phyloP scores from a whole-genome alignment of 2,888 invertebrate species.

The Epinotia bilunana region DNA sequence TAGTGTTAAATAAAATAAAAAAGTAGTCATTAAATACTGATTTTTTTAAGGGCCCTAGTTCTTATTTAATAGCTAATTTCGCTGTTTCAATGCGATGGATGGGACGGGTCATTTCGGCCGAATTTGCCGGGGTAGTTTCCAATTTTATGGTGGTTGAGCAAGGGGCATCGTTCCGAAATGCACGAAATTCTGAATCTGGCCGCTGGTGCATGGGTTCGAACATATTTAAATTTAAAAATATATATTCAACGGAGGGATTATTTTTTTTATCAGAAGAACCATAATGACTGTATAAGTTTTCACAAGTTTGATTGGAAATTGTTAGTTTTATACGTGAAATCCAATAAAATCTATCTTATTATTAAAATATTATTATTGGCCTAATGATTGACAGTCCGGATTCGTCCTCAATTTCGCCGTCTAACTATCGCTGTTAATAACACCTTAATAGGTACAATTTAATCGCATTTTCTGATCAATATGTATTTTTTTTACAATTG shows the following conservation, averaged over 20 bases:
- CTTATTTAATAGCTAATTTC: slow-evolving; percentile 41
- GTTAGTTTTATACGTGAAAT: too few species aligned
- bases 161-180: slow-evolving; percentile 52
- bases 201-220: slow-evolving; percentile 15
- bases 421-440: too few species aligned
- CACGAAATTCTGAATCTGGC: slow-evolving; percentile 26
- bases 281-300: too few species aligned
- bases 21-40: not conserved
- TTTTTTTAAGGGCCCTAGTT: not conserved
- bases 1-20: not conserved
- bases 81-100: slow-evolving; percentile 64
- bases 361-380: too few species aligned
- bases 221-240: slow-evolving; percentile 10
- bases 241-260: not conserved
- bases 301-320: too few species aligned
- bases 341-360: too few species aligned
- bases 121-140: slow-evolving; percentile 70
- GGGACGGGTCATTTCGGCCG: slow-evolving; percentile 66
- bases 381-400: too few species aligned
- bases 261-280: not conserved
- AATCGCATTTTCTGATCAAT: too few species aligned
- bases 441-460: too few species aligned
- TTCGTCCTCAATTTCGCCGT: too few species aligned
- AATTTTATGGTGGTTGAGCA: slow-evolving; percentile 82
- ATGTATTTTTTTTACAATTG: too few species aligned